phyloP scores from a whole-genome alignment of 2,113 vertebrate species.

The Rhizomys pruinosus region DNA sequence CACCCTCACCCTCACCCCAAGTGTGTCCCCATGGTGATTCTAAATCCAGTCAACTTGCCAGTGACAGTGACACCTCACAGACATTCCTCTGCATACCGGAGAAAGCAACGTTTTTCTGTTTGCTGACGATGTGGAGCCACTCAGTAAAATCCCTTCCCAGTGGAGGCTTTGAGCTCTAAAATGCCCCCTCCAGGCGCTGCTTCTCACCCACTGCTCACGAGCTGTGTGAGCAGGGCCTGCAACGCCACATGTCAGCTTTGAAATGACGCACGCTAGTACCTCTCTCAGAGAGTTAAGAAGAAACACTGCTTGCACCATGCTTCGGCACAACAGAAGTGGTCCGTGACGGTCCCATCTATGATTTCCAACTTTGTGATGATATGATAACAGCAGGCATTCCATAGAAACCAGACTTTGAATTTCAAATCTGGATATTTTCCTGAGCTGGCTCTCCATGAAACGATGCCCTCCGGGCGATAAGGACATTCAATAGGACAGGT shows the following conservation, averaged over 20 bases:
- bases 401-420: neutral
- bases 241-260: neutral
- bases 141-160: neutral
- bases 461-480: neutral
- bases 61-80: fast-evolving
- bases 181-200: neutral
- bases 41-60: neutral
- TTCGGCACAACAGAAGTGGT: neutral
- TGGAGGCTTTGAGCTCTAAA: neutral
- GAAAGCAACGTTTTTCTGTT: neutral
- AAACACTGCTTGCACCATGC: neutral
- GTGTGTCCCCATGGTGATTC: neutral
- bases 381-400: neutral
- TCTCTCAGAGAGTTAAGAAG: neutral
- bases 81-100: neutral
- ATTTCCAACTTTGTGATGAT: neutral
- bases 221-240: neutral
- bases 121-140: neutral
- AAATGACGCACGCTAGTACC: neutral
- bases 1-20: neutral
- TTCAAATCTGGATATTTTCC: neutral
- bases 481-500: too few species aligned
- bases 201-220: neutral
- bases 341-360: too few species aligned
- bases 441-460: neutral